Evolutionary conservation across 2,797 vertebrate genomes (phyloP).

Genomic region (Peromyscus aztecus): DNA sequence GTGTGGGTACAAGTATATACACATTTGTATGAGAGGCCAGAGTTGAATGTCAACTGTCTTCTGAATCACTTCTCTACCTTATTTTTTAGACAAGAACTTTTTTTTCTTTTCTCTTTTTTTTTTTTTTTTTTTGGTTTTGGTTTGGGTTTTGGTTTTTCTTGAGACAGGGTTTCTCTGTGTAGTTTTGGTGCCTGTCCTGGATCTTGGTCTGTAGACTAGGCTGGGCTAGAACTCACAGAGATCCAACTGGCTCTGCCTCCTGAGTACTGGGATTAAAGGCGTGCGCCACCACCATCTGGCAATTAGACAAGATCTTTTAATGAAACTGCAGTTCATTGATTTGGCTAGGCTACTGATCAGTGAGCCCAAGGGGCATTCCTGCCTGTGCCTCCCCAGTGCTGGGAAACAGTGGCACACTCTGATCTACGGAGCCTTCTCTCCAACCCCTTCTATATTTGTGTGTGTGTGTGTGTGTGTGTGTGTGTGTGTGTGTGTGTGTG

Average conservation of each 20-base stretch:
- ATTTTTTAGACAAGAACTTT: not conserved
- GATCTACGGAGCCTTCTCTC: not conserved
- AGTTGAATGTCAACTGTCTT: not conserved
- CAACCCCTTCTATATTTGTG: not conserved
- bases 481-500: not conserved
- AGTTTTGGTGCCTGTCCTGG: too few species aligned
- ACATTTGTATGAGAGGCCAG: not conserved
- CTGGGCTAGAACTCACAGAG: too few species aligned
- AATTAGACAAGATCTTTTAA: not conserved
- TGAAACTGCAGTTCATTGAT: not conserved
- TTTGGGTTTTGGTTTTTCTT: too few species aligned
- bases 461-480: not conserved
- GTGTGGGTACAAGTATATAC: not conserved
- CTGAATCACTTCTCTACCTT: not conserved
- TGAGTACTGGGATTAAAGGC: too few species aligned
- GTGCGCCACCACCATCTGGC: too few species aligned
- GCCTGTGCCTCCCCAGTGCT: not conserved
- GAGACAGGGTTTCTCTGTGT: too few species aligned
- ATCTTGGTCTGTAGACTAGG: too few species aligned
- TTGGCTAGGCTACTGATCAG: not conserved
- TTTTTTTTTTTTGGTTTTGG: too few species aligned
- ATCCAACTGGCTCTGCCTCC: too few species aligned
- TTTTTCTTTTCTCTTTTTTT: too few species aligned
- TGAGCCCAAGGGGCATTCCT: not conserved
- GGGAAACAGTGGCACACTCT: not conserved